These are phyloP conservation scores for Orthonychiurus folsomi DNA, from an alignment of 2,888 invertebrate genomes.

Conservation along the genomic window DNA sequence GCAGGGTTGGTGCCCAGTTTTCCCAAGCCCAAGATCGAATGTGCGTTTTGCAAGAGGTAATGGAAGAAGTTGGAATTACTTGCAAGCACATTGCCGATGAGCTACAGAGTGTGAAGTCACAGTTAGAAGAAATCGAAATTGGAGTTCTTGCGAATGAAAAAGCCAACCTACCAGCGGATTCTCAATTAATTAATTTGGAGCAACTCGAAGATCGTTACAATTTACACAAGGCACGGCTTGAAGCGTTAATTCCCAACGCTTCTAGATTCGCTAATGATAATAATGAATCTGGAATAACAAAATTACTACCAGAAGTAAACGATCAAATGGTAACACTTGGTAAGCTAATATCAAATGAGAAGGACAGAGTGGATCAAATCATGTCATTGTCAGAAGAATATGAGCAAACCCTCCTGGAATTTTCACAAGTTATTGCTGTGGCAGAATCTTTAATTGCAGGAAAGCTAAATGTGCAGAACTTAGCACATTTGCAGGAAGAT, in stretches of 20 bases:
- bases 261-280: background rate
- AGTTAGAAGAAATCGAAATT: background rate
- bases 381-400: slow-evolving; percentile 74
- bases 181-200: background rate
- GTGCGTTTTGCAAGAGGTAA: background rate
- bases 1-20: no score
- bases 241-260: background rate
- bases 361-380: slow-evolving; percentile 41
- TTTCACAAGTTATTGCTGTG: slow-evolving; percentile 72
- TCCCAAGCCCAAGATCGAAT: no score
- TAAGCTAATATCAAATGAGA: background rate
- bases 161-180: background rate
- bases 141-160: background rate
- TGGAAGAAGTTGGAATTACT: background rate
- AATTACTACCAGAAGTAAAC: background rate
- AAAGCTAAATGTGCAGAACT: slow-evolving; percentile 62
- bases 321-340: background rate
- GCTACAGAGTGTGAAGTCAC: background rate
- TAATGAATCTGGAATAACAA: background rate
- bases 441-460: slow-evolving; percentile 72
- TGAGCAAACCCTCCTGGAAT: slow-evolving; percentile 76
- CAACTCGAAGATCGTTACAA: background rate
- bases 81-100: background rate
- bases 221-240: background rate
- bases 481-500: slow-evolving; percentile 76